phyloP scores from a whole-genome alignment of 2,797 vertebrate genomes.

The Crossoptilon crossoptilon region DNA sequence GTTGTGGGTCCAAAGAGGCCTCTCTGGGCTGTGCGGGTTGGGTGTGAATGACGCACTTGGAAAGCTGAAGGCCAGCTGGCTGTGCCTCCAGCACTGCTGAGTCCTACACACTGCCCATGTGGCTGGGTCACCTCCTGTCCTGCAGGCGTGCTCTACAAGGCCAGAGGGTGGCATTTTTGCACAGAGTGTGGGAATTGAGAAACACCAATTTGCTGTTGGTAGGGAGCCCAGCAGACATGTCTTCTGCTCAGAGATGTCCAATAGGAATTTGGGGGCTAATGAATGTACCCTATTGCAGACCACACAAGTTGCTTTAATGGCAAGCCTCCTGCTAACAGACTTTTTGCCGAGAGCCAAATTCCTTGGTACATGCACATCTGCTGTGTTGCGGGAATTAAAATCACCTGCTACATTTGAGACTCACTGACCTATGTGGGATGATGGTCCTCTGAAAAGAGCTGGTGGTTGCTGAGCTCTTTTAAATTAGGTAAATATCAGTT shows the following conservation, averaged over 20 bases:
- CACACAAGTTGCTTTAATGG: background rate
- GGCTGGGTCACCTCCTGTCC: background rate
- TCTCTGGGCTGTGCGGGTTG: background rate
- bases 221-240: background rate
- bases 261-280: background rate
- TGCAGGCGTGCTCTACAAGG: accelerated
- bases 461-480: background rate
- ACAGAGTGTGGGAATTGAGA: background rate
- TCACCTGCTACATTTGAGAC: background rate
- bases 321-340: background rate
- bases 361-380: background rate
- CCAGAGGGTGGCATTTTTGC: background rate
- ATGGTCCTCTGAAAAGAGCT: background rate
- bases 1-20: background rate
- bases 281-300: background rate
- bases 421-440: background rate
- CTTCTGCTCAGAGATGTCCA: accelerated
- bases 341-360: constrained; percentile 2
- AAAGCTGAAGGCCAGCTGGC: background rate
- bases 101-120: accelerated
- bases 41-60: accelerated
- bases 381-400: background rate
- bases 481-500: background rate
- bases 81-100: background rate
- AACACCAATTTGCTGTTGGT: background rate